phyloP scores from a whole-genome alignment of 1,140 invertebrate species.

The Cotesia vestalis region DNA sequence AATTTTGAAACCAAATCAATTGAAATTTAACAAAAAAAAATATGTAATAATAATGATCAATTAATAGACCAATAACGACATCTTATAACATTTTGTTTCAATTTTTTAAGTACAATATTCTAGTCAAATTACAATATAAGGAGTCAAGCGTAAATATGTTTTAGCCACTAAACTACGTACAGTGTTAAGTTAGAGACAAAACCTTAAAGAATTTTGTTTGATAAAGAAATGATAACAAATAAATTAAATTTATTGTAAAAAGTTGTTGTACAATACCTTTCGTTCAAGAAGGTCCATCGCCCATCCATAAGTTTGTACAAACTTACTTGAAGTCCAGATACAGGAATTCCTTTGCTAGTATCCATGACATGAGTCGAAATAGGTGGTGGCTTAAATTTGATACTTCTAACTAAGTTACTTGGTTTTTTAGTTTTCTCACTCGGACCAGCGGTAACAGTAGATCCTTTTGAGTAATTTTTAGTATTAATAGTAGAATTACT shows the following conservation, averaged over 20 bases:
- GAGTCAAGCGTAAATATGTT: too few relatives aligned
- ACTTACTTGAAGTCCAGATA: conserved; percentile 70
- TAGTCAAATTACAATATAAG: too few relatives aligned
- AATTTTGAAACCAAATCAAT: too few relatives aligned
- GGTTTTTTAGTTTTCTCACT: conserved; percentile 6
- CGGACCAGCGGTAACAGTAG: neutral
- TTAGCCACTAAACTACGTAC: too few relatives aligned
- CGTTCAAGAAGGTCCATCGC: conserved; percentile 72
- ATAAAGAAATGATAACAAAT: too few relatives aligned
- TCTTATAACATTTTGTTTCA: neutral
- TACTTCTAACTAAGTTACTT: neutral
- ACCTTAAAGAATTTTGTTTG: too few relatives aligned
- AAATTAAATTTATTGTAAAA: too few relatives aligned
- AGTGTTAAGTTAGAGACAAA: too few relatives aligned
- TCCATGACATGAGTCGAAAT: conserved; percentile 76
- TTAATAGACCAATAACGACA: too few relatives aligned
- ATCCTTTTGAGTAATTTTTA: neutral
- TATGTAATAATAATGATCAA: too few relatives aligned
- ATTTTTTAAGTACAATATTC: too few relatives aligned
- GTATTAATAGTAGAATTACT: neutral
- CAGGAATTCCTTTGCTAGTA: conserved; percentile 72
- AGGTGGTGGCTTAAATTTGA: conserved; percentile 52
- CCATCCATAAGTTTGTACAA: conserved; percentile 73
- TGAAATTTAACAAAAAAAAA: too few relatives aligned
- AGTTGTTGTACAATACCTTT: conserved; percentile 54